These are phyloP conservation scores for Microcebus tavaratra DNA, from an alignment of 2,113 vertebrate genomes.

Conservation along the genomic window DNA sequence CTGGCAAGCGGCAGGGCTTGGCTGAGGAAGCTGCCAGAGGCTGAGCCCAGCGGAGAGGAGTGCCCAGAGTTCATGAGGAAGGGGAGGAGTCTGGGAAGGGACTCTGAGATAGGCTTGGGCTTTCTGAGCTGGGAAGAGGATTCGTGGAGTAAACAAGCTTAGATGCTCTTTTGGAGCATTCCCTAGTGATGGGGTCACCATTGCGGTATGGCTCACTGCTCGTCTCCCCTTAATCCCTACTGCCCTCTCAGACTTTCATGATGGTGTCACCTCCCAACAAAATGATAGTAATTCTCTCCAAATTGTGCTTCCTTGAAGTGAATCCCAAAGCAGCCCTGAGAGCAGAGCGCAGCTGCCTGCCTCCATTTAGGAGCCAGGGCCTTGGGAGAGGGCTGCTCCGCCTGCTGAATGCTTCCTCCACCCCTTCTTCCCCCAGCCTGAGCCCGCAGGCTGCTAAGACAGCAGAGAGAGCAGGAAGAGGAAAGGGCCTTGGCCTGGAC, in stretches of 20 bases:
- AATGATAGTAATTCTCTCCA: conserved; percentile 11
- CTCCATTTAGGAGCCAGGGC: not conserved
- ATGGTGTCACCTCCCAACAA: not conserved
- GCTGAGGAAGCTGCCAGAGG: conserved; percentile 54
- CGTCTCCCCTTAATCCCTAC: not conserved
- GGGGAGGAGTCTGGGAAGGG: not conserved
- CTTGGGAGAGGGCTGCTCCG: rapidly evolving
- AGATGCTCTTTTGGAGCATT: not conserved
- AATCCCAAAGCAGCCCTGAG: not conserved
- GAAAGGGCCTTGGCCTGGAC: not conserved
- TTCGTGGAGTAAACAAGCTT: not conserved
- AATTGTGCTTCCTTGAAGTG: conserved; percentile 37
- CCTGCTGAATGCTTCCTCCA: not conserved
- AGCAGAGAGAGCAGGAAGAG: not conserved
- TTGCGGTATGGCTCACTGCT: not conserved
- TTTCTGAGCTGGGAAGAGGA: not conserved
- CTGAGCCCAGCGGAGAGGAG: conserved; percentile 11
- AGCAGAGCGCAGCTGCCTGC: not conserved
- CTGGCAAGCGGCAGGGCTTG: conserved; percentile 60
- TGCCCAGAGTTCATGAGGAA: not conserved
- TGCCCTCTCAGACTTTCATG: not conserved
- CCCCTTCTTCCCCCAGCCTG: rapidly evolving
- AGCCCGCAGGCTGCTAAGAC: not conserved
- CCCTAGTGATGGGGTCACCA: not conserved
- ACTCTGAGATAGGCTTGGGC: not conserved